phyloP scores from a whole-genome alignment of 2,113 vertebrate species.

The Rissa tridactyla region DNA sequence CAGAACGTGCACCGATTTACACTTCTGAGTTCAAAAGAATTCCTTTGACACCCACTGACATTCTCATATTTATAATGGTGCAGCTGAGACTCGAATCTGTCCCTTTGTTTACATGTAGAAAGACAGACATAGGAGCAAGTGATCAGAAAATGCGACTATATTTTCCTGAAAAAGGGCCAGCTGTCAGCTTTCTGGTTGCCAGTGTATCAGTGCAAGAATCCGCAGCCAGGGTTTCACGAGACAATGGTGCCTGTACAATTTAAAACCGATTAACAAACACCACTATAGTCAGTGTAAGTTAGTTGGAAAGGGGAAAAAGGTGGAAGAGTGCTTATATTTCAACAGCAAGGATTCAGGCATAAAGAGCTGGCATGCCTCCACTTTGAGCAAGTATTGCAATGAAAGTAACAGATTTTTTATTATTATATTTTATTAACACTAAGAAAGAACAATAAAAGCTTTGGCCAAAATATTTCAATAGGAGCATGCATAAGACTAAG shows the following conservation, averaged over 20 bases:
- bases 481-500: not conserved
- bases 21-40: not conserved
- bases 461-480: not conserved
- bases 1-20: not conserved
- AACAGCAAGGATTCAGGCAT: conserved; percentile 34
- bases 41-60: not conserved
- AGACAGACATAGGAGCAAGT: conserved; percentile 16
- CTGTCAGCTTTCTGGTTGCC: conserved; percentile 32
- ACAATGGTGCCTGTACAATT: not conserved
- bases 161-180: conserved; percentile 53
- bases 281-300: conserved; percentile 12
- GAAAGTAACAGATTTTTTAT: not conserved
- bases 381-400: not conserved
- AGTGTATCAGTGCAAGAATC: not conserved
- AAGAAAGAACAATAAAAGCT: not conserved
- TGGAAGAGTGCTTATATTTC: conserved; percentile 1
- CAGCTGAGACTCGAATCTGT: not conserved
- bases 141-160: conserved; percentile 41
- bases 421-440: not conserved
- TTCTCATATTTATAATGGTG: not conserved
- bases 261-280: conserved; percentile 48
- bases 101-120: conserved; percentile 16
- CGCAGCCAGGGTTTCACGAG: conserved; percentile 43
- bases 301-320: not conserved
- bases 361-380: not conserved